Evolutionary conservation across 2,888 invertebrate genomes (phyloP).

Genomic region (Morpho achilles): DNA sequence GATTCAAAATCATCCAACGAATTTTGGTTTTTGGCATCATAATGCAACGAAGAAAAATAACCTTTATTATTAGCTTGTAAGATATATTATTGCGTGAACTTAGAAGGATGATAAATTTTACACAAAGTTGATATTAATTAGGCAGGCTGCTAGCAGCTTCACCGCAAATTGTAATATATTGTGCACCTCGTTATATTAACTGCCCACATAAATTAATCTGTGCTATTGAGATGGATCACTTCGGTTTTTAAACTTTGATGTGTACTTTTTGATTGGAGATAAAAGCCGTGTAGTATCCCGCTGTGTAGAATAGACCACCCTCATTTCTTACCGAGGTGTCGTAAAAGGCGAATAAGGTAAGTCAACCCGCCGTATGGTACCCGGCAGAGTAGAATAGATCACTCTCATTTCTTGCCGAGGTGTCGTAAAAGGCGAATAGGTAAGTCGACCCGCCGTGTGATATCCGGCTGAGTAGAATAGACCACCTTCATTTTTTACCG

Average conservation of each 20-base stretch:
- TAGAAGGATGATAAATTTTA: conserved; percentile 48
- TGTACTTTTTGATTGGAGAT: too few species aligned
- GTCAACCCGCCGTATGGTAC: too few species aligned
- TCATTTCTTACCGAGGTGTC: too few species aligned
- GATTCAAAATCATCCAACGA: conserved; percentile 11
- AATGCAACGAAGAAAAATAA: conserved; percentile 10
- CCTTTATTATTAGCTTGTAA: conserved; percentile 28
- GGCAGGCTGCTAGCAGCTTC: conserved; percentile 46
- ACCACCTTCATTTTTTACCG: too few species aligned
- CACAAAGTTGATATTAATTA: conserved; percentile 74
- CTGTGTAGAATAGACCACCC: too few species aligned
- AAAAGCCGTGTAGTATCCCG: too few species aligned
- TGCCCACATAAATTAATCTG: conserved; percentile 29
- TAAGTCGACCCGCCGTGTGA: too few species aligned
- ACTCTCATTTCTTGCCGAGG: too few species aligned
- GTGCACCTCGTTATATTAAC: conserved; percentile 32
- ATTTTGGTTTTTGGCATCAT: conserved; percentile 8
- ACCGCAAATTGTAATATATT: conserved; percentile 41
- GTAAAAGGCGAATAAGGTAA: too few species aligned
- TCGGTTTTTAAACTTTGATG: conserved; percentile 3
- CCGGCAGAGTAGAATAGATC: too few species aligned
- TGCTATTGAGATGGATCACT: conserved; percentile 16
- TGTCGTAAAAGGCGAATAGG: too few species aligned
- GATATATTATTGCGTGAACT: conserved; percentile 37
- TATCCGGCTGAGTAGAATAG: too few species aligned